Base-by-base conservation (phyloP, 2,888 invertebrate genomes). In the Temnothorax rugatulus region DNA sequence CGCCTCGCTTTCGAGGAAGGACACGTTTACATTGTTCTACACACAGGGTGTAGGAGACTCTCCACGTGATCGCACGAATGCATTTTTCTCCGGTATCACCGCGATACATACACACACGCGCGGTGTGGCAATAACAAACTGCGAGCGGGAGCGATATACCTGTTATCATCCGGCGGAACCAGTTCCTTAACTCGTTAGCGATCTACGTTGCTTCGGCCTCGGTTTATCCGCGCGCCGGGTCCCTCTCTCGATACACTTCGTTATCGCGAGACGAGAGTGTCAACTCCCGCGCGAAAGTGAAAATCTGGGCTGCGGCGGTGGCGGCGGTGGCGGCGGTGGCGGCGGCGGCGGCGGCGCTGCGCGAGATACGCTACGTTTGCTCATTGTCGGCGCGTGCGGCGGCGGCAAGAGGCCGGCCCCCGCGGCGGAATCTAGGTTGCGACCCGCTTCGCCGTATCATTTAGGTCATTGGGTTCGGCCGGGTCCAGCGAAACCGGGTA, bases 401-500 rank as follows among this genome's bases (percentile, higher is more conserved):
- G 87, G 52, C 82, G 88, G 88, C 84, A 84, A 90, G 84, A 90
- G 90, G 86, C 89, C 90, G 87, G 76, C 86, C 85, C 75, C 82
- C 82, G 87, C 76, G 63, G 64, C 84, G 91, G 91, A 91, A 93
- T 93, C 93, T 93, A 90, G 92, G 92, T 90, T 92, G 87, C 88
- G 93, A 92, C 93, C 92, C 87, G 91, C 90, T 92, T 92, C 88
- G 87, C 89, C 82, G 68, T 91, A 92, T 92, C 93, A 93, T 93
- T 93, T 91, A 87, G 93, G 93, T 94, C 94, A 92, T 91, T 92
- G 88, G 86, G 89, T 88, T 89, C 87, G 83, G 83, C 88, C 85
- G 88, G 90, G 89, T 90, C 90, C 91, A 87, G 88, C 87, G 82
- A 86, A 91, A 89, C 90, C 87, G 88, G 85, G 86, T 87, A 85